Percentiles rank a stretch among this genome's conserved stretches.
Conservation (phyloP, 2,113 vertebrate species). For the Callopanchax toddi region DNA sequence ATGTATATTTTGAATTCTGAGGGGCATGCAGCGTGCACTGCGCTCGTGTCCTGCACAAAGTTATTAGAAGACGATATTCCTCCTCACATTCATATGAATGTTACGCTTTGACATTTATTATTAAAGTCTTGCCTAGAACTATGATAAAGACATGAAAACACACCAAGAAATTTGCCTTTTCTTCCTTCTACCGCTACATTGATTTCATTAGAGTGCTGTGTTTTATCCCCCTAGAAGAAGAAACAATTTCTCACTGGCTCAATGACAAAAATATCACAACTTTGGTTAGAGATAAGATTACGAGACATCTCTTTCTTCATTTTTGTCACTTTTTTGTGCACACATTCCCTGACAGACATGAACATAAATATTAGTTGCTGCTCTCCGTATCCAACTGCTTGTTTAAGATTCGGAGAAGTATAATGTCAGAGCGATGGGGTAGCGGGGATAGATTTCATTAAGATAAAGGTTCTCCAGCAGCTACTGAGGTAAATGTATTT, state of each 20-base stretch:
- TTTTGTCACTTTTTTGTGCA: background rate
- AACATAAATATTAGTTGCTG: constrained; percentile 26
- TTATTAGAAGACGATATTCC: background rate
- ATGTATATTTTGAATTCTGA: constrained; percentile 60
- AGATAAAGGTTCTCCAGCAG: constrained; percentile 66
- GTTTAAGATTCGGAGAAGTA: constrained; percentile 51
- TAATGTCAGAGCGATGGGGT: constrained; percentile 64
- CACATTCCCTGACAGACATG: background rate
- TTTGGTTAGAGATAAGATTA: constrained; percentile 10
- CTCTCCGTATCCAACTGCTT: constrained; percentile 37
- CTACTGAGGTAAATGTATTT: constrained; percentile 67
- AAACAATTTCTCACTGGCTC: constrained; percentile 8
- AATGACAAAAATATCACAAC: constrained; percentile 17
- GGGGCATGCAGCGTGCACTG: constrained; percentile 29
- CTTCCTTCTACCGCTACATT: background rate
- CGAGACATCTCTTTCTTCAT: constrained; percentile 12
- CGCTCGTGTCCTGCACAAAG: constrained; percentile 33
- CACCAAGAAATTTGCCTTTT: background rate
- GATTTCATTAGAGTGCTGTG: background rate
- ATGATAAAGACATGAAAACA: background rate
- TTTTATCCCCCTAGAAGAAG: background rate
- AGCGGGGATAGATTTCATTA: constrained; percentile 77
- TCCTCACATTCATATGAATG: background rate
- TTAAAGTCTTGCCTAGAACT: background rate
- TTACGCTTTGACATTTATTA: background rate